Evolutionary conservation across 2,888 invertebrate species (phyloP), one percentile per base, ranked within the genome.

Genomic region (Troglohyphantes excavatus): DNA sequence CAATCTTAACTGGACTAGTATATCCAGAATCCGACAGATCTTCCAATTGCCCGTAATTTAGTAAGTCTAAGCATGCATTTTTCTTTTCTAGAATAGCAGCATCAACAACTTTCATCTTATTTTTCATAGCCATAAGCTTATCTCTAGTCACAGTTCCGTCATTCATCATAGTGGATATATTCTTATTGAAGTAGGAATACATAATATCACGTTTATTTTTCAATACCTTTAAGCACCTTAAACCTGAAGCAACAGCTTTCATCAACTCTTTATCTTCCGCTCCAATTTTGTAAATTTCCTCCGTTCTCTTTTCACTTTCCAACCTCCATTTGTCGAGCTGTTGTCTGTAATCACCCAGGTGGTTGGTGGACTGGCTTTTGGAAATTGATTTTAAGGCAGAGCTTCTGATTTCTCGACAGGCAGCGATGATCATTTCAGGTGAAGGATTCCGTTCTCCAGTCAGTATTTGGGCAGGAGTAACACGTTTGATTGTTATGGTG

Each of bases 241-340:
- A 9, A 13, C 70, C 70, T 2, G 72, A 39, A 19, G 82, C 70
- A 19, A 82, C 67, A 19, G 72, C 23, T 21, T 82, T 82, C 33
- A 82, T 39, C 29, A 72, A n/a, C 33, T 72, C 72, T 26, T 61
- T 72, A 9, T 82, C 82, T 26, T 72, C 72, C 1, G n/a, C 2
- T 5, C 39, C 29, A 19, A 72, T 29, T 26, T 70, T 82, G 2
- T 39, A 61, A 9, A 61, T 33, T 19, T 82, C 82, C 23, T 61
- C 72, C 9, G 61, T 82, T 26, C 67, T 33, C 53, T 61, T 82
- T 59, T 61, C 72, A 39, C 72, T 82, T 33, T 82, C 82, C 33
- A 46, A 5, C 29, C 21, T 82, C 82, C 82, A 82, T 17, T 29
- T 70, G 13, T 70, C 70, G n/a, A 82, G 68, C 21, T 81, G 53